Base-by-base conservation (phyloP, 2,888 invertebrate species). In the Scaptomyza polygonia region DNA sequence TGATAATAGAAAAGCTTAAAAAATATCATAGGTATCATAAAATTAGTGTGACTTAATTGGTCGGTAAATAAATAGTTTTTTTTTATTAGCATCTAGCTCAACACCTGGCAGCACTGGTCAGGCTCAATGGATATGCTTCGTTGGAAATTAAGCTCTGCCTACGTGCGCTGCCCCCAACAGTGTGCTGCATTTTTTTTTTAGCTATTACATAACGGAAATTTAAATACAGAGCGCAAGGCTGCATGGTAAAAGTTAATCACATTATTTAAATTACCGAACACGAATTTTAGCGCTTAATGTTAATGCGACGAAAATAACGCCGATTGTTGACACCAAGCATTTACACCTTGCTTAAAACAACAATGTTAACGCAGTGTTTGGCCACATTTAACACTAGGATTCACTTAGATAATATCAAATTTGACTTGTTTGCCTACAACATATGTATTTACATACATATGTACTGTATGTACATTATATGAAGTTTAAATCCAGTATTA, bases 361-460 rank as follows among this genome's bases (percentile, higher is more conserved):
- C n/a, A n/a, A n/a, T n/a, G n/a, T n/a, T n/a, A n/a, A n/a, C n/a
- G n/a, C n/a, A n/a, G n/a, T 36, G 3, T 14, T 39, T 39, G 36
- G 6, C 8, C 8, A 14, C 8, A 39, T 14, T 39, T 39, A 8
- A 39, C 16, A 39, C 14, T n/a, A 5, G 14, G 7, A 36, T 36
- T 36, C 14, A 36, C n/a, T n/a, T n/a, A 29, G 14, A 12, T 47
- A 8, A 16, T 12, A 30, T 47, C 30, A 47, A 47, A 30, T n/a
- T 47, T 30, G 12, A 30, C 47, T 27, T 8, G 27, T 45, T 27
- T 27, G 27, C 27, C 44, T 27, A 45, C 44, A n/a, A n/a, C n/a
- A n/a, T n/a, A n/a, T n/a, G n/a, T n/a, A n/a, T n/a, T n/a, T n/a
- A n/a, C n/a, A n/a, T n/a, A n/a, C n/a, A n/a, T n/a, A n/a, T n/a